Evolutionary conservation across 2,888 invertebrate genomes (phyloP), one percentile per base, ranked within the genome.

Genomic region (Phyllotreta cruciferae): DNA sequence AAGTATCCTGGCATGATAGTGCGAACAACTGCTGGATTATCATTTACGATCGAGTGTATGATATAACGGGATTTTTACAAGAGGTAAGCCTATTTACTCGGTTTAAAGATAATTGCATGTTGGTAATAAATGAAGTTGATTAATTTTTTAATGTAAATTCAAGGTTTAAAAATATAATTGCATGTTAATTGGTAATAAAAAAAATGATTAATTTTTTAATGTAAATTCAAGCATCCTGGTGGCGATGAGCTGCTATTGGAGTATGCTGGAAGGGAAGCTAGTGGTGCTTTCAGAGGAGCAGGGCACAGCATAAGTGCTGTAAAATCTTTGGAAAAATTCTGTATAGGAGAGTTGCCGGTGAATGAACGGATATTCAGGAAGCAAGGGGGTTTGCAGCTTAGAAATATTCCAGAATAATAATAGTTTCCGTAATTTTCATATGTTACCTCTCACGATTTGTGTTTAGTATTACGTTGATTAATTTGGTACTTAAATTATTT

Each of bases 11-110:
- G 75, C 94, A 94, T 76, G 93, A 93, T 76, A 83, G 85, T 11
- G 79, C 80, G 5, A 80, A 85, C 9, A 91, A 93, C 77, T 94
- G 94, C 80, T 94, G 94, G 94, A 84, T 94, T 55, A 87, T 92
- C n/a, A 87, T 95, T 50, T 92, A 91, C 79, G 94, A 95, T 82
- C 88, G 90, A 62, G 91, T 95, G 8, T 94, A 93, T 79, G 90
- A 94, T 75, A 86, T 93, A 56, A 90, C 93, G 1, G 83, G 85
- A 39, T 93, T 94, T 78, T 78, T 94, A 44, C 82, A 86, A 68
- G 86, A 87, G 84, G 90, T 90, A 80, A 82, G 52, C 10, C 11
- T 1, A 44, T 44, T 44, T 10, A n/a, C n/a, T n/a, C n/a, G n/a
- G n/a, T n/a, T n/a, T n/a, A n/a, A n/a, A n/a, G n/a, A n/a, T n/a